Evolutionary conservation across 2,797 vertebrate genomes (phyloP).

Genomic region (Falco naumanni): DNA sequence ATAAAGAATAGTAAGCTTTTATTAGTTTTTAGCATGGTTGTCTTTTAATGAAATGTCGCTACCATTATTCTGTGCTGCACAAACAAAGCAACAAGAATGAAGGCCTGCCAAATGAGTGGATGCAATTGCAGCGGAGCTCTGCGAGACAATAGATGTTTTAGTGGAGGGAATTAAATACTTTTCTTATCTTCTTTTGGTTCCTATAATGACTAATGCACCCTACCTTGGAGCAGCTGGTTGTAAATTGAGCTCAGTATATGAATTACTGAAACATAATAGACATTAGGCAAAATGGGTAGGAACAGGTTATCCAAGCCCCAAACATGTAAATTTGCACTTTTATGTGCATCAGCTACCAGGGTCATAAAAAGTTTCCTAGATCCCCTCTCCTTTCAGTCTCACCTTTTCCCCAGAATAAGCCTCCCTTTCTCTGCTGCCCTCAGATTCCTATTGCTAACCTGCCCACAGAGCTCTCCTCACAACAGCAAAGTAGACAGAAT

Average conservation of each 20-base stretch:
- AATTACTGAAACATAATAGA: background rate
- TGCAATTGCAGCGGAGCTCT: background rate
- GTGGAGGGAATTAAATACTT: background rate
- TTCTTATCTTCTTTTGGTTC: background rate
- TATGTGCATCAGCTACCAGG: background rate
- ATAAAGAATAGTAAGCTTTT: background rate
- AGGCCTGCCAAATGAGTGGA: background rate
- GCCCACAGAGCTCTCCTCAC: background rate
- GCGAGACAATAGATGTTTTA: background rate
- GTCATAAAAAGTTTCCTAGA: background rate
- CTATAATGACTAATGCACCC: background rate
- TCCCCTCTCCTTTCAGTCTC: background rate
- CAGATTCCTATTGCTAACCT: background rate
- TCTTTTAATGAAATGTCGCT: background rate
- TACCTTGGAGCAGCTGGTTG: background rate
- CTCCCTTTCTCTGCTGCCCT: background rate
- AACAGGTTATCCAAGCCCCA: background rate
- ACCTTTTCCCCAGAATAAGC: background rate
- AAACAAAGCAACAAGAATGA: background rate
- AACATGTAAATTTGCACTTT: background rate
- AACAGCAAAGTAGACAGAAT: background rate
- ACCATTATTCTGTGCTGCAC: background rate
- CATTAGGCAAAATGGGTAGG: background rate
- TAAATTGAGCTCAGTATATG: background rate
- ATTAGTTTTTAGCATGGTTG: background rate